Evolutionary conservation across 2,888 invertebrate species (phyloP).

Genomic region (Ethmia dodecea): DNA sequence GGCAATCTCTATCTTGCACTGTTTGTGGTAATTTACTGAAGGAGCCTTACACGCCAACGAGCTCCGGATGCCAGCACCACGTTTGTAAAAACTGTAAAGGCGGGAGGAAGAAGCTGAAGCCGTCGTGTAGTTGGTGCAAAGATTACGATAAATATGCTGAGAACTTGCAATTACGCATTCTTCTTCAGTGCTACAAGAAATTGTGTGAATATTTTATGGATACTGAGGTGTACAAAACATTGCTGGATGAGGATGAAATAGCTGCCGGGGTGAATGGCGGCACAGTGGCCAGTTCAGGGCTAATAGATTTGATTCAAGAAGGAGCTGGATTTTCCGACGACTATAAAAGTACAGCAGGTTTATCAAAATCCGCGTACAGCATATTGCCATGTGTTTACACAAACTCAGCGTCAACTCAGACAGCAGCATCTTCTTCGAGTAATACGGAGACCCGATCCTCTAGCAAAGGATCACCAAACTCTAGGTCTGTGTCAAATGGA

Average conservation of each 20-base stretch:
- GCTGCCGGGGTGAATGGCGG: constrained; percentile 71
- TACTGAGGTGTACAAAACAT: constrained; percentile 82
- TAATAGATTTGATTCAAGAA: constrained; percentile 87
- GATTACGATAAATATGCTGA: constrained; percentile 89
- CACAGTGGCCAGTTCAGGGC: constrained; percentile 74
- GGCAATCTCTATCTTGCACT: constrained; percentile 92
- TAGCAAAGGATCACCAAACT: constrained; percentile 55
- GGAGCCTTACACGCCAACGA: constrained; percentile 88
- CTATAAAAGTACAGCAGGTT: constrained; percentile 83
- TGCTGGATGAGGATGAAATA: constrained; percentile 74
- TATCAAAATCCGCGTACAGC: constrained; percentile 85
- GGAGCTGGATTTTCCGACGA: constrained; percentile 88
- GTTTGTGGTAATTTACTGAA: constrained; percentile 91
- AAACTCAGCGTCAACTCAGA: constrained; percentile 75
- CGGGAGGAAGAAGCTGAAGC: constrained; percentile 90
- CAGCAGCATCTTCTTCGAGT: constrained; percentile 50
- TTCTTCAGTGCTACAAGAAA: constrained; percentile 92
- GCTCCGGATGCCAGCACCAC: constrained; percentile 91
- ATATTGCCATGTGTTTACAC: constrained; percentile 86
- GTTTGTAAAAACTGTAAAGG: constrained; percentile 91
- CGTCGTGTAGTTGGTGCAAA: constrained; percentile 90
- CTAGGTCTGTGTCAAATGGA: constrained; percentile 59
- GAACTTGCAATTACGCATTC: constrained; percentile 87
- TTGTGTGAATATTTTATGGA: constrained; percentile 90
- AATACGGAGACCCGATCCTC: constrained; percentile 45